These are phyloP conservation scores for Sepiola atlantica DNA, from an alignment of 2,888 invertebrate species.

Conservation along the genomic window DNA sequence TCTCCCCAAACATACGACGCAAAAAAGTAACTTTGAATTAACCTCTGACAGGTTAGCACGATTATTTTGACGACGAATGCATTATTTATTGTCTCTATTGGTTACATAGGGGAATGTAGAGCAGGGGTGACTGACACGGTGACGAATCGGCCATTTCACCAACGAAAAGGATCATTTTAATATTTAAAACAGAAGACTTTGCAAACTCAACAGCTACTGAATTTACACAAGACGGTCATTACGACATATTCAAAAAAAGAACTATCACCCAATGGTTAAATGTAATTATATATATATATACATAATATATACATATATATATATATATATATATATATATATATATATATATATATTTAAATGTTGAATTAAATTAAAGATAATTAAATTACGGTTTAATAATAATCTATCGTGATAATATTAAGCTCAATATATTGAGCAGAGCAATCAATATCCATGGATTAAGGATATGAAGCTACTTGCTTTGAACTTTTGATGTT, in stretches of 20 bases:
- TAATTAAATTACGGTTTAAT: too few species aligned
- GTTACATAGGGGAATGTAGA: neutral
- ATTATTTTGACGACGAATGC: neutral
- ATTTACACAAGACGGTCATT: neutral
- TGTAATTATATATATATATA: too few species aligned
- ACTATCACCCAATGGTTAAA: too few species aligned
- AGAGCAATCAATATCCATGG: too few species aligned
- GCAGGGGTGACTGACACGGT: neutral
- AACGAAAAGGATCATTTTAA: neutral
- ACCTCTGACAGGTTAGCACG: conserved; percentile 2
- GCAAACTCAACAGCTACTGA: neutral
- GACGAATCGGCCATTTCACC: neutral
- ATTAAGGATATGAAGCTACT: too few species aligned
- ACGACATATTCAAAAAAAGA: neutral
- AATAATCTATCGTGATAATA: too few species aligned
- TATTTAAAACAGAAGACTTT: neutral
- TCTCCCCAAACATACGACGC: neutral
- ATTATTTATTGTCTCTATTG: neutral
- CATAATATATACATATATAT: too few species aligned
- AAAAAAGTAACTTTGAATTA: neutral
- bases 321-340: too few species aligned
- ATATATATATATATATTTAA: too few species aligned
- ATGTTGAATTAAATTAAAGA: too few species aligned
- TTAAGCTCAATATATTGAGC: too few species aligned
- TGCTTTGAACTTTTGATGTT: too few species aligned